Base-by-base conservation (phyloP, 2,113 vertebrate species). In the Actenoides hombroni region DNA sequence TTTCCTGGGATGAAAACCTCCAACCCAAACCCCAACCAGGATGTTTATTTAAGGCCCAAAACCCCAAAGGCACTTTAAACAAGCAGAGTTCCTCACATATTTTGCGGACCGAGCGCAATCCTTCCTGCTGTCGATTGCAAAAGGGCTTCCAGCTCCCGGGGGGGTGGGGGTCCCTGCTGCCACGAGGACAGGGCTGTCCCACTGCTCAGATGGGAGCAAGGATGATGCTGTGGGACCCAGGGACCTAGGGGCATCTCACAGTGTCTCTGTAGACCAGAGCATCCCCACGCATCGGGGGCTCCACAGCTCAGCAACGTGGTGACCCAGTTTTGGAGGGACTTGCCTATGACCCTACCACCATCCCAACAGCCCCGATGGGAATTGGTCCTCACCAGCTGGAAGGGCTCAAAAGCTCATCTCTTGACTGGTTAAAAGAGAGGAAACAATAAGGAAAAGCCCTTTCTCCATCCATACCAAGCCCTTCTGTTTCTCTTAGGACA, bases 41-140 rank as follows among this genome's bases (percentile, higher is more conserved):
- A 95, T 89, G 88, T 95, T 92, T 95, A 91, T 70, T 91, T 86
- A 90, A 96, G 91, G 80, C 83, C 83, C 92, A 88, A 90, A 84
- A 90, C 76, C 88, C 92, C 92, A 80, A 93, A 95, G 88, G 90
- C 83, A 86, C 79, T 78, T 61, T 89, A 93, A 95, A 83, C 87
- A 88, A 87, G 69, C 73, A 25, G 63, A 93, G 88, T 88, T 94
- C 92, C 90, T 95, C 53, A 64, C 83, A 69, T 83, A 93, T 78
- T 90, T 95, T 29, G 33, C 82, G 0, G 2, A 67, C 71, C 2
- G 11, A 90, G 35, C 8, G 4, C 14, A 13, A 63, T 61, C 63
- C 68, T 87, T 74, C 75, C n/a, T 61, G 35, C 8, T 5, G 5
- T 20, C 0, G 19, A 95, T 2, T 80, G 60, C 88, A 65, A 65